These are phyloP conservation scores for Zophobas atratus DNA, from an alignment of 1,140 invertebrate genomes.

Conservation along the genomic window DNA sequence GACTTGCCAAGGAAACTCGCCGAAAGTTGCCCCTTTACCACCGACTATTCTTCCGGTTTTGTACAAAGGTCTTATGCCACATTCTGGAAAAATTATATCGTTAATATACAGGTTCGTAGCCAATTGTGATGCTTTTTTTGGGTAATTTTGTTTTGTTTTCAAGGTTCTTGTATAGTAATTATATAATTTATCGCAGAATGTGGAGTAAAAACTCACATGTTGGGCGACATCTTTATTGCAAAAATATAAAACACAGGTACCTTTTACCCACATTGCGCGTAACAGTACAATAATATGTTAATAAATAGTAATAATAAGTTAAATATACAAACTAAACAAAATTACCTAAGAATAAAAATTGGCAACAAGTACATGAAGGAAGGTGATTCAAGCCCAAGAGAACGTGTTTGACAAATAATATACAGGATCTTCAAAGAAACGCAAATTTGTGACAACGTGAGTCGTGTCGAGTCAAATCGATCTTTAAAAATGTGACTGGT, in stretches of 20 bases:
- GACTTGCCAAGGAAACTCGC: conserved; percentile 95
- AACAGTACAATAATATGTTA: conserved; percentile 27
- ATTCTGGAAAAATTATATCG: conserved; percentile 74
- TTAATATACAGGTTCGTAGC: conserved; percentile 30
- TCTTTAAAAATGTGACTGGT: no score
- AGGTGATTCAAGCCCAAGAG: no score
- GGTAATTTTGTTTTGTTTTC: conserved; percentile 45
- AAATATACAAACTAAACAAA: conserved; percentile 38
- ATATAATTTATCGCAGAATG: conserved; percentile 48
- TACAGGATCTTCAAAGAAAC: no score
- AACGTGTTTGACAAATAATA: no score
- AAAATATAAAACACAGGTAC: conserved; percentile 42
- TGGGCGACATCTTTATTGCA: conserved; percentile 33
- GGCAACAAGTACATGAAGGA: conserved; percentile 7
- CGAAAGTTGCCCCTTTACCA: conserved; percentile 87
- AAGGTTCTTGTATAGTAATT: conserved; percentile 23
- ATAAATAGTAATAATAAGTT: conserved; percentile 28
- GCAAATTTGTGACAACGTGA: no score
- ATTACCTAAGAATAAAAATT: conserved; percentile 46
- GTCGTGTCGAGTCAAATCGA: no score
- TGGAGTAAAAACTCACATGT: conserved; percentile 43
- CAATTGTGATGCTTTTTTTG: conserved; percentile 14
- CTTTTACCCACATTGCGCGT: conserved; percentile 43
- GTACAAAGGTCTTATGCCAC: conserved; percentile 86
- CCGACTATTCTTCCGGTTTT: conserved; percentile 91